Percentiles rank a stretch among this genome's conserved stretches.
These are phyloP conservation scores for Mycteria americana DNA, from an alignment of 2,797 vertebrate genomes.

Conservation along the genomic window DNA sequence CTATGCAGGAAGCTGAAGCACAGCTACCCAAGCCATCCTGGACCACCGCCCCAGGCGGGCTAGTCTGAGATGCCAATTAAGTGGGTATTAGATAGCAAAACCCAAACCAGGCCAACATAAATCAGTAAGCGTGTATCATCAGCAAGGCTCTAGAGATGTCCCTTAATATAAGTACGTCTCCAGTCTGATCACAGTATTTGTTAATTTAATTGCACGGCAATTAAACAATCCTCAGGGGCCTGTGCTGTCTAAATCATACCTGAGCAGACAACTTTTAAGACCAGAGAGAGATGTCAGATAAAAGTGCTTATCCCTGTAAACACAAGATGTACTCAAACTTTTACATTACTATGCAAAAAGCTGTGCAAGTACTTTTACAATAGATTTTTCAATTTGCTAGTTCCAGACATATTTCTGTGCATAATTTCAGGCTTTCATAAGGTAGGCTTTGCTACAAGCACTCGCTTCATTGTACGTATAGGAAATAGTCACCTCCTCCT, in stretches of 20 bases:
- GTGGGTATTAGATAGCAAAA: neutral
- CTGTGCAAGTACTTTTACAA: neutral
- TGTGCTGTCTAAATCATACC: neutral
- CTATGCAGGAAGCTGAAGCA: neutral
- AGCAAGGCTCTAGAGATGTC: neutral
- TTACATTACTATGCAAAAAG: neutral
- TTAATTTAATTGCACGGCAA: slow-evolving; percentile 38
- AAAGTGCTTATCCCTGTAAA: neutral
- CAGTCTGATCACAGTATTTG: neutral
- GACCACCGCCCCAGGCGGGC: neutral
- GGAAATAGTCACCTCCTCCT: neutral
- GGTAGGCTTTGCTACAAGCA: neutral
- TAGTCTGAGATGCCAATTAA: neutral
- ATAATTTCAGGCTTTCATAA: neutral
- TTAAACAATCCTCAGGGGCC: neutral
- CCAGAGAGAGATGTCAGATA: neutral
- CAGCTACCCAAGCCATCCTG: rapidly evolving
- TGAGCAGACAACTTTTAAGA: neutral
- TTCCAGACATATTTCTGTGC: neutral
- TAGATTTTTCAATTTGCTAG: neutral
- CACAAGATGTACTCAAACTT: neutral
- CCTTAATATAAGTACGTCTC: neutral
- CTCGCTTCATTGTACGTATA: rapidly evolving
- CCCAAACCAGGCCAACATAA: rapidly evolving
- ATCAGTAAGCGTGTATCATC: neutral